Conservation (phyloP, 92 coral and sea anemone species). For the Actinernus sp. region DNA sequence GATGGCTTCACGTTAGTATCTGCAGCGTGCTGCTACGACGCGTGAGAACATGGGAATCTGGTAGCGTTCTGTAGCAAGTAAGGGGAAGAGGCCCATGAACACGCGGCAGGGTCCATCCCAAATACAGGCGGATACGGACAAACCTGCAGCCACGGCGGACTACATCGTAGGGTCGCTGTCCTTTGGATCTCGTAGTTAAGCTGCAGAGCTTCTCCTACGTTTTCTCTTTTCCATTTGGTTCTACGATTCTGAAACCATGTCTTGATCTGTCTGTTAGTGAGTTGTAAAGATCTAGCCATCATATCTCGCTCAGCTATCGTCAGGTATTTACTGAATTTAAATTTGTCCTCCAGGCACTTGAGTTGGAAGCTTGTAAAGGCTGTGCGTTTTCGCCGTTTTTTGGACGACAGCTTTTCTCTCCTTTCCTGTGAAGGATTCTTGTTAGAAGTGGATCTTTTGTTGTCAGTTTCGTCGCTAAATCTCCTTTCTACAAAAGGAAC, state of each 20-base stretch:
- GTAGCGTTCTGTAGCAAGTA: conserved; percentile 63
- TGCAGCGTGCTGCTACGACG: no score
- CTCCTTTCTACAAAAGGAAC: conserved; percentile 11
- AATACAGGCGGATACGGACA: conserved; percentile 74
- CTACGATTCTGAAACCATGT: conserved; percentile 99
- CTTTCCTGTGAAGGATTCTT: conserved; percentile 7
- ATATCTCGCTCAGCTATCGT: conserved; percentile 98
- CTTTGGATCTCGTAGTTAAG: conserved; percentile 89
- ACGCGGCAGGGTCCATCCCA: conserved; percentile 53
- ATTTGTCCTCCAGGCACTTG: conserved; percentile 95
- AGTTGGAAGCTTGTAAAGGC: conserved; percentile 98
- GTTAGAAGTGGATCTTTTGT: conserved; percentile 7
- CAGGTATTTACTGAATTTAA: conserved; percentile 94
- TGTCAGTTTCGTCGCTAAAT: conserved; percentile 16
- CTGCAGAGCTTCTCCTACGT: conserved; percentile 95
- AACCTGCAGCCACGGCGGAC: conserved; percentile 83
- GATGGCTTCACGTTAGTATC: no score
- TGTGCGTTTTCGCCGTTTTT: conserved; percentile 87
- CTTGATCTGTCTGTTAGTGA: conserved; percentile 95
- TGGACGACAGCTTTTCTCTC: conserved; percentile 47
- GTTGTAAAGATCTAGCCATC: conserved; percentile 93
- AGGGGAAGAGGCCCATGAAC: conserved; percentile 59
- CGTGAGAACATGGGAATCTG: conserved; percentile 43
- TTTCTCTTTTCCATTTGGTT: conserved; percentile 98
- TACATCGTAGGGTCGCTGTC: conserved; percentile 73